Conservation (phyloP, 2,797 vertebrate genomes). For the Sebastes matsubarae region DNA sequence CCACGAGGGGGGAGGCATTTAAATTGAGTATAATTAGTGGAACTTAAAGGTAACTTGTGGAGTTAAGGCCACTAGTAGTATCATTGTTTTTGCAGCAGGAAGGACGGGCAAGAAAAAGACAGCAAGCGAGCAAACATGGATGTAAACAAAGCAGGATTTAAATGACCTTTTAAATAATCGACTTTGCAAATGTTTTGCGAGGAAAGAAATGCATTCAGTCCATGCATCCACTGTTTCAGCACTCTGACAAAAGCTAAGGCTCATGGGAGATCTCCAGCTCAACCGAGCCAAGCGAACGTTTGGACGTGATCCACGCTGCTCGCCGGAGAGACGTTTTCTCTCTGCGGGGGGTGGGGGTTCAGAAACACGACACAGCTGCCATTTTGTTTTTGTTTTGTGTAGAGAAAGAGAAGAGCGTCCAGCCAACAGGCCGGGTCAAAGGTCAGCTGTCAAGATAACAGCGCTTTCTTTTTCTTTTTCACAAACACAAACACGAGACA, state of each 20-base stretch:
- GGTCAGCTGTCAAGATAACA: slow-evolving; percentile 17
- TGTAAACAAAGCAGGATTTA: background rate
- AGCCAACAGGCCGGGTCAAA: slow-evolving; percentile 1
- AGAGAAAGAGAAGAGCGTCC: background rate
- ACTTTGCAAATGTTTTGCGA: background rate
- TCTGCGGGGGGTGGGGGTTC: background rate
- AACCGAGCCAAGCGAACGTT: background rate
- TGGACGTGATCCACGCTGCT: slow-evolving; percentile 22
- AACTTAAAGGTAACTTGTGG: background rate
- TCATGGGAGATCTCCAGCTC: slow-evolving; percentile 10
- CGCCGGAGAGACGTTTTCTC: background rate
- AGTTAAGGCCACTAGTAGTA: fast-evolving
- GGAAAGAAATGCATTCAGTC: background rate
- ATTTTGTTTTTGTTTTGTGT: slow-evolving; percentile 35
- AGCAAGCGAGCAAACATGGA: background rate
- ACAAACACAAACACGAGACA: background rate
- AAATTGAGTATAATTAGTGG: background rate
- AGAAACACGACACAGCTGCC: slow-evolving; percentile 27
- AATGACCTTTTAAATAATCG: background rate
- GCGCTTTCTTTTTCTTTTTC: background rate
- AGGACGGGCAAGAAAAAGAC: background rate
- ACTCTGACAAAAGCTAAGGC: background rate
- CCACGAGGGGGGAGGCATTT: no score
- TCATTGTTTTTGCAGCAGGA: background rate
- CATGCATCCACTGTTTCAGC: background rate